phyloP scores from a whole-genome alignment of 2,113 vertebrate species.

The Ia io region DNA sequence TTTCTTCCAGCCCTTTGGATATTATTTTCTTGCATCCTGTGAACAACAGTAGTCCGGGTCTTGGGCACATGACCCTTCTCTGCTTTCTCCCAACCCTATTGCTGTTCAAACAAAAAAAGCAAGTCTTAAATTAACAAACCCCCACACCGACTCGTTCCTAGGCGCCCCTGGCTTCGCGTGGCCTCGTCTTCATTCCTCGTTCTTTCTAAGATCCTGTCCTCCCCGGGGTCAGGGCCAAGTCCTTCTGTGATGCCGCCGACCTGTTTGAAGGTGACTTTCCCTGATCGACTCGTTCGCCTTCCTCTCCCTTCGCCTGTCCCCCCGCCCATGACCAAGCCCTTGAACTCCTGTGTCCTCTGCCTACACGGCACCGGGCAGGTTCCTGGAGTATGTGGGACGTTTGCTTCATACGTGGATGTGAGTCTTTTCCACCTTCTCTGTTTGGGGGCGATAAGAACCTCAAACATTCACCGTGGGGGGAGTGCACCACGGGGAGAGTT shows the following conservation, averaged over 20 bases:
- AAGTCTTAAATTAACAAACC: not conserved
- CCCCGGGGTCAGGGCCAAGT: not conserved
- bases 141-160: not conserved
- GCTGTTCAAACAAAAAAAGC: not conserved
- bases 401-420: not conserved
- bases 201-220: not conserved
- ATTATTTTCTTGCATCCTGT: not conserved
- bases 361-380: not conserved
- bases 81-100: not conserved
- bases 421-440: not conserved
- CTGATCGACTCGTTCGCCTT: not conserved
- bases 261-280: not conserved
- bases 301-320: not conserved
- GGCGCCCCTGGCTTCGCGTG: not conserved
- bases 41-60: not conserved
- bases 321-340: not conserved
- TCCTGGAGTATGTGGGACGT: not conserved
- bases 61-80: not conserved
- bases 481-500: not conserved
- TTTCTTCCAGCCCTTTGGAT: not conserved
- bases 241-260: not conserved
- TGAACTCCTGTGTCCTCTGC: not conserved
- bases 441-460: not conserved
- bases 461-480: no score
- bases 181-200: not conserved